These are phyloP conservation scores for Conger conger DNA, from an alignment of 2,113 vertebrate genomes.

Conservation along the genomic window DNA sequence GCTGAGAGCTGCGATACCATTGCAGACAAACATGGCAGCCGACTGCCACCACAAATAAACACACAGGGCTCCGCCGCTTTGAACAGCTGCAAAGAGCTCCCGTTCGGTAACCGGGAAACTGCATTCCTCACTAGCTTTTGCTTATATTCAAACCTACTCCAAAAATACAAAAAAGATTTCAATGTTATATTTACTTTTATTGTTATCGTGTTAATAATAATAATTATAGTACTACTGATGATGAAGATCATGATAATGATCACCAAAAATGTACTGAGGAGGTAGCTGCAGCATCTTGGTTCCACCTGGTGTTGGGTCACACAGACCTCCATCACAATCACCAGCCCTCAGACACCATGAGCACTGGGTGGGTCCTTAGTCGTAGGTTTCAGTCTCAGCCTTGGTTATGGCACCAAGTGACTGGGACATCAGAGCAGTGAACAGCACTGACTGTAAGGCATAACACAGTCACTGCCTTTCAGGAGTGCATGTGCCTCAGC, in stretches of 20 bases:
- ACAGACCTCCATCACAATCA: no score
- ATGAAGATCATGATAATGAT: no score
- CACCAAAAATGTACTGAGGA: no score
- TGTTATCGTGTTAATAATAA: no score
- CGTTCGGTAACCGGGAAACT: background rate
- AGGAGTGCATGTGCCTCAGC: background rate
- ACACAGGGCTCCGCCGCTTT: background rate
- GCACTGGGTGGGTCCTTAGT: no score
- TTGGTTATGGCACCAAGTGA: no score
- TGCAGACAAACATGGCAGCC: slow-evolving; percentile 12
- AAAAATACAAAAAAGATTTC: background rate
- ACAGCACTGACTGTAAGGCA: background rate
- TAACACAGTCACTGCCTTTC: background rate
- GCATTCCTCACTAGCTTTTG: background rate
- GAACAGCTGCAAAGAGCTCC: background rate
- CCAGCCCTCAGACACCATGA: no score
- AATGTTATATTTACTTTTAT: background rate
- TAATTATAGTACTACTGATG: no score
- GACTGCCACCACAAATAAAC: slow-evolving; percentile 6
- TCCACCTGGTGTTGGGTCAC: no score
- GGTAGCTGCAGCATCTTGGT: no score
- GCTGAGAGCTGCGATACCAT: slow-evolving; percentile 4
- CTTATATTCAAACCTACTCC: background rate
- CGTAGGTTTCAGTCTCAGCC: no score
- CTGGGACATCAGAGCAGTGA: no score